phyloP scores from a whole-genome alignment of 2,888 invertebrate genomes.

The Pachymerium ferrugineum region DNA sequence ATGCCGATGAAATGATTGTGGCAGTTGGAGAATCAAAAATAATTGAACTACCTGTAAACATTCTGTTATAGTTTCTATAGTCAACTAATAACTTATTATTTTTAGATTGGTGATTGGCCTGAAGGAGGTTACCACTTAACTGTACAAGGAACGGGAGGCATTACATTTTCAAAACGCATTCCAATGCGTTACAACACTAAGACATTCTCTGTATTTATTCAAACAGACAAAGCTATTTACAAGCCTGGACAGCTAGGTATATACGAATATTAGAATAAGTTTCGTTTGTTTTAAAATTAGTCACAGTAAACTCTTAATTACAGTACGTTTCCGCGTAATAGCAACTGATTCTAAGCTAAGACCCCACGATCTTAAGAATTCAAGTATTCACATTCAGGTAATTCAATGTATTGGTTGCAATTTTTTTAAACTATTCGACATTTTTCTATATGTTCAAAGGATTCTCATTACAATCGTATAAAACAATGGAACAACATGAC shows the following conservation, averaged over 20 bases:
- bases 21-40: conserved; percentile 64
- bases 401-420: conserved; percentile 2
- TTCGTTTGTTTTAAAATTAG: not conserved
- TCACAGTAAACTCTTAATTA: conserved; percentile 27
- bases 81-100: no score
- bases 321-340: conserved; percentile 48
- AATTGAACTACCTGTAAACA: conserved; percentile 61
- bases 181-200: conserved; percentile 43
- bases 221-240: conserved; percentile 49
- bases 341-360: conserved; percentile 48
- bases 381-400: conserved; percentile 46
- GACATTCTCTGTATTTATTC: conserved; percentile 45
- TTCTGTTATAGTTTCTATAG: not conserved
- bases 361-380: conserved; percentile 44
- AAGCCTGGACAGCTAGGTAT: conserved; percentile 45
- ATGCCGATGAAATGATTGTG: conserved; percentile 63
- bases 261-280: not conserved
- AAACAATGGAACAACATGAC: conserved; percentile 43
- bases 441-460: no score
- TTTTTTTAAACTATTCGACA: not conserved
- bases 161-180: conserved; percentile 37
- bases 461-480: conserved; percentile 46
- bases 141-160: conserved; percentile 35
- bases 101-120: conserved; percentile 28
- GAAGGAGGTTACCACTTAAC: conserved; percentile 25